Evolutionary conservation across 30 jellyfish, hydroid and myxozoan species (phyloP).

Genomic region (Nemopilema nomurai): DNA sequence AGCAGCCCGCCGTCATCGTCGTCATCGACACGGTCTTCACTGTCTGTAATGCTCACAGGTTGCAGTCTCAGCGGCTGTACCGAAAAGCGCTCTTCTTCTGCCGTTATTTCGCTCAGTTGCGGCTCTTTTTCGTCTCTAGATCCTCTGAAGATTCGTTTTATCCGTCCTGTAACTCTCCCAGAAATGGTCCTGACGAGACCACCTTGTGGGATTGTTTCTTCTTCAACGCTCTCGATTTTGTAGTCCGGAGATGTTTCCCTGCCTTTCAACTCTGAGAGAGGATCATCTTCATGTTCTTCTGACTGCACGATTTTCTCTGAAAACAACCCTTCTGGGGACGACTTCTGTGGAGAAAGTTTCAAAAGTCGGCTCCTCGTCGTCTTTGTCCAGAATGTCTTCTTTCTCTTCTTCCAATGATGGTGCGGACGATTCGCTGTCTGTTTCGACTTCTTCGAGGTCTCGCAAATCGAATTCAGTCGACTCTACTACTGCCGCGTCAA

Average conservation of each 20-base stretch:
- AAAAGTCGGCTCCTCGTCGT: not conserved
- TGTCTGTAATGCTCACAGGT: not conserved
- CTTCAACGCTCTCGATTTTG: not conserved
- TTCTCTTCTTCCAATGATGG: conserved; percentile 4
- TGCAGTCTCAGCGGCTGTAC: not conserved
- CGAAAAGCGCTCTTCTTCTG: not conserved
- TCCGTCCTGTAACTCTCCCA: not conserved
- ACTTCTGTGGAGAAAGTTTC: conserved; percentile 2
- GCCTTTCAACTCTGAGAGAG: not conserved
- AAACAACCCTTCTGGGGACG: conserved; percentile 14
- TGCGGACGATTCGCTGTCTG: conserved; percentile 4
- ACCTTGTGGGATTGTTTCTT: not conserved
- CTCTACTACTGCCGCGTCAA: conserved; percentile 18
- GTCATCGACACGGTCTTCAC: not conserved
- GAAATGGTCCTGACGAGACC: not conserved
- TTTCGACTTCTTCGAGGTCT: conserved; percentile 1
- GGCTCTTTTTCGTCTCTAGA: not conserved
- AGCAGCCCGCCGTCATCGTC: not conserved
- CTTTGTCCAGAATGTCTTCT: not conserved
- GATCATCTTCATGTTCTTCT: not conserved
- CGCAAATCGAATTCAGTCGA: not conserved
- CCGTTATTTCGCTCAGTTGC: not conserved
- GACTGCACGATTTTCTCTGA: too few species aligned
- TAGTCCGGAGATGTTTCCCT: not conserved
- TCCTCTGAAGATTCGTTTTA: not conserved